phyloP scores from a whole-genome alignment of 2,888 invertebrate genomes.

The Eristalis intricaria region DNA sequence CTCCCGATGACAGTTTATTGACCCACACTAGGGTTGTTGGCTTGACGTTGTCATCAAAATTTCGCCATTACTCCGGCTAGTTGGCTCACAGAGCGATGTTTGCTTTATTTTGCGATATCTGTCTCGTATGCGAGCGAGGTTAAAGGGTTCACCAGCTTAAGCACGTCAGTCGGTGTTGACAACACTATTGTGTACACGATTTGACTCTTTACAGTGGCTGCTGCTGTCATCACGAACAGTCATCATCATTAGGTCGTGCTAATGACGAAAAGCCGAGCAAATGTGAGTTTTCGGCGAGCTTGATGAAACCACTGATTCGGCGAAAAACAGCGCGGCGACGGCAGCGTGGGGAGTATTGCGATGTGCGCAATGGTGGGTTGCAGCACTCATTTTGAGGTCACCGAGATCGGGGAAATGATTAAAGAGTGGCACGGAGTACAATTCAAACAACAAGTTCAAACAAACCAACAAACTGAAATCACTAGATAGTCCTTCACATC shows the following conservation, averaged over 20 bases:
- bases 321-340: neutral
- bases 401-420: neutral
- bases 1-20: constrained; percentile 33
- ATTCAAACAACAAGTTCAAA: neutral
- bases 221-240: constrained; percentile 6
- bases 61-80: neutral
- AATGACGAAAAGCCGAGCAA: constrained; percentile 13
- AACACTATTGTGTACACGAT: constrained; percentile 13
- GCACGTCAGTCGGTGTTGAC: constrained; percentile 3
- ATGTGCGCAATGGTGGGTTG: neutral
- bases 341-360: neutral
- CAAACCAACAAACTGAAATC: neutral
- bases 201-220: neutral
- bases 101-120: neutral
- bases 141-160: neutral
- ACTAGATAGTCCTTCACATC: neutral
- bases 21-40: constrained; percentile 22
- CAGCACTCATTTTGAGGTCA: neutral
- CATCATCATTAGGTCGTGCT: constrained; percentile 25
- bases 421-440: neutral
- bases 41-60: constrained; percentile 12
- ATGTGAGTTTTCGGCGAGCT: neutral
- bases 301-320: neutral
- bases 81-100: too few species aligned
- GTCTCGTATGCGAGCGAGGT: neutral